These are phyloP conservation scores for Hippocampus mohnikei DNA, from an alignment of 2,113 vertebrate species.

Conservation along the genomic window DNA sequence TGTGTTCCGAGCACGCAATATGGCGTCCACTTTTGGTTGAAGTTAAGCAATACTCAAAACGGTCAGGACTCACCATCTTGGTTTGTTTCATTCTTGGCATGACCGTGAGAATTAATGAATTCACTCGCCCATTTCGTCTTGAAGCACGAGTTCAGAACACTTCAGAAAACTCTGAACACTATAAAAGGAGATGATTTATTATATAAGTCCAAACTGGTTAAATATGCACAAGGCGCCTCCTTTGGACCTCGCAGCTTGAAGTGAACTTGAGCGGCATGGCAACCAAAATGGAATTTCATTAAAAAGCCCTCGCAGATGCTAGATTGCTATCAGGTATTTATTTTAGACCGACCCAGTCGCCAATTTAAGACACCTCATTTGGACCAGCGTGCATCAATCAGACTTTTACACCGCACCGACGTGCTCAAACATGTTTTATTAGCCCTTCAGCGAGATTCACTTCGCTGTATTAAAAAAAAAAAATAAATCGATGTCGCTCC, in stretches of 20 bases:
- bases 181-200: constrained; percentile 11
- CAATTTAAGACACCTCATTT: not conserved
- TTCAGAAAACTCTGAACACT: constrained; percentile 1
- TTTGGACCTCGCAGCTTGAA: constrained; percentile 23
- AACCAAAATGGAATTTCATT: constrained; percentile 62
- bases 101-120: not conserved
- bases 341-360: constrained; percentile 3
- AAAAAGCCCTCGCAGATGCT: constrained; percentile 30
- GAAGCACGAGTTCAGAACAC: not conserved
- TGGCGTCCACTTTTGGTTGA: not conserved
- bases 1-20: not conserved
- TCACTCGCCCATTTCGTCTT: not conserved
- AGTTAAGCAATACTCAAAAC: not conserved
- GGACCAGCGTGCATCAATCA: not conserved
- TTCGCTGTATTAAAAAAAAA: not conserved
- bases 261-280: constrained; percentile 37
- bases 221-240: constrained; percentile 10
- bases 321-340: constrained; percentile 49
- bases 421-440: not conserved
- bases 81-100: not conserved
- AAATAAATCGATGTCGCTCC: not conserved
- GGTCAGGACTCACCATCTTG: not conserved
- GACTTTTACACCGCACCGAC: not conserved
- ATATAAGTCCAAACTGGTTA: constrained; percentile 5
- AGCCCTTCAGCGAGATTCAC: not conserved